Percentiles rank a stretch among this genome's conserved stretches.
Conservation (phyloP, 2,888 invertebrate species). For the Stenolophus ochropezus region DNA sequence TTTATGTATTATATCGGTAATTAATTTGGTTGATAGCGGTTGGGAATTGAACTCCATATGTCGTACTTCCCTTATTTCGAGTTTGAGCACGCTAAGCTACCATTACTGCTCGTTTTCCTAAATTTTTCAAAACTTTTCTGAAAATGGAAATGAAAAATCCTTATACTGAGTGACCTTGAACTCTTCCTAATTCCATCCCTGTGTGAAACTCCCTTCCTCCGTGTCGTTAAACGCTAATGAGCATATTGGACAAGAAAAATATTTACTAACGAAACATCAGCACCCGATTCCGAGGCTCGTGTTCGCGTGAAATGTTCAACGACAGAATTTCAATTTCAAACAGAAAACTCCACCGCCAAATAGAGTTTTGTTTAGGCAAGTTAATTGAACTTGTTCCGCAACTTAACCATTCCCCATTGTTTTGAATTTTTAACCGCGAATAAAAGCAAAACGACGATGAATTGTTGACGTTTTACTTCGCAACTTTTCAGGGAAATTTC, state of each 20-base stretch:
- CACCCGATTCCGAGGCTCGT: neutral
- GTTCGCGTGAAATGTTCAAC: neutral
- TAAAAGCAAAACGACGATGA: neutral
- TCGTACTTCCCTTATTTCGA: no score
- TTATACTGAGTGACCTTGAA: neutral
- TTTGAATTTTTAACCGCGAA: constrained; percentile 37
- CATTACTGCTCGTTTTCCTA: no score
- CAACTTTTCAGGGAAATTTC: no score
- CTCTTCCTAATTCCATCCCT: neutral
- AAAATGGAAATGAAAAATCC: no score
- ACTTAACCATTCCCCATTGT: neutral
- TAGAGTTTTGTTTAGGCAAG: constrained; percentile 29
- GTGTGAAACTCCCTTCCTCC: neutral
- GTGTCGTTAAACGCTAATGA: constrained; percentile 1
- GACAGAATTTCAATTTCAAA: constrained; percentile 30
- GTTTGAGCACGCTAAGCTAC: no score
- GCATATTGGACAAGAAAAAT: constrained; percentile 26
- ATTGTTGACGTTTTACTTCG: neutral
- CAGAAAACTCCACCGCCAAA: constrained; percentile 12
- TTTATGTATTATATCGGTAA: no score
- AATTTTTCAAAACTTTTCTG: no score
- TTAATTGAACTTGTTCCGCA: constrained; percentile 30
- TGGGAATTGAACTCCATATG: no score
- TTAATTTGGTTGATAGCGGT: no score
- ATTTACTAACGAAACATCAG: constrained; percentile 16